Evolutionary conservation across 1,140 invertebrate species (phyloP), one percentile per base, ranked within the genome.

Genomic region (Geopemphigus sp.): DNA sequence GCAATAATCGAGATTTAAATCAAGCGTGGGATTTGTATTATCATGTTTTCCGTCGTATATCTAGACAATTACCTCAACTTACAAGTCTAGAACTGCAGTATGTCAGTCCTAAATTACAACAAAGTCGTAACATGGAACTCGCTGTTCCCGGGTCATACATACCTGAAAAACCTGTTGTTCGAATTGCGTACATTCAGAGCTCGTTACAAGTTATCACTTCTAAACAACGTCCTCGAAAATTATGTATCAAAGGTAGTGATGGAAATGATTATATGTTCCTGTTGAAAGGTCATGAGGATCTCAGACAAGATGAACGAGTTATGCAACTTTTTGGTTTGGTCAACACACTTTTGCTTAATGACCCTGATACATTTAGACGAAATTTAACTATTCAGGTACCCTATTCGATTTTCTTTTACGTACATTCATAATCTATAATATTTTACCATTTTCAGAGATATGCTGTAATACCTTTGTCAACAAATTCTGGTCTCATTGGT

Each of bases 311-410:
- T 86, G 98, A 99, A 86, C 87, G 98, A 72, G 98, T 99, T 0
- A 99, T 99, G 98, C 98, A 99, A 86, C 87, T 99, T 15, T 99
- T 99, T 87, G 97, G 97, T 61, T 88, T 99, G 63, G 96, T 99
- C 19, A 99, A 99, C 85, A 98, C 96, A 0, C 86, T 99, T 2
- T 87, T 99, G 0, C 88, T 97, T 19, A 93, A 95, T 83, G 96
- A 99, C 87, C 92, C 95, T 0, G 96, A 98, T 84, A 99, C 98
- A 0, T 97, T 95, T 85, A 87, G 97, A 61, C 89, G 96, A 81
- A 99, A 99, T 87, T 87, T 99, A 47, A 96, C 95, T 32, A 96
- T 96, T 83, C 94, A 95, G 83, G 88, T 89, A 82, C 82, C 82
- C 47, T 82, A n/a, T 54, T 29, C 29, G 26, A 26, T 53, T 11